Evolutionary conservation across 2,797 vertebrate genomes (phyloP), one percentile per base, ranked within the genome.

Genomic region (Jordanella pulchra): DNA sequence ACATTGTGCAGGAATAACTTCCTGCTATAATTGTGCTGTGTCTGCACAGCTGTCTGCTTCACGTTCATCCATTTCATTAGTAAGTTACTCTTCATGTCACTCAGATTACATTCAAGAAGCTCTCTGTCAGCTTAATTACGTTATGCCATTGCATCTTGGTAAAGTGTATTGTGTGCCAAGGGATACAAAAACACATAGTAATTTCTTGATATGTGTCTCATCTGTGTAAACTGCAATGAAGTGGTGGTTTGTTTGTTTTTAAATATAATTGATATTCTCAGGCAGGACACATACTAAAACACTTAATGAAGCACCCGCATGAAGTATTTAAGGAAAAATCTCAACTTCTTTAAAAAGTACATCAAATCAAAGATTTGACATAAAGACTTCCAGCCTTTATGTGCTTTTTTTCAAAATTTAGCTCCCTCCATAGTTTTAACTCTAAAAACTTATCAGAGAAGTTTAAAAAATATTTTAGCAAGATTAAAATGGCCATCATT

Each of bases 11-110:
- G n/a, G 13, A 63, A 63, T 25, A 42, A 42, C 60, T 42, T 63
- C 60, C 60, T 63, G 60, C 60, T 42, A 35, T 63, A 63, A 63
- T 42, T 42, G 60, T 63, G 60, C 60, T 42, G 60, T 15, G 23
- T 42, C 35, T 42, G 35, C 60, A 63, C 35, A 42, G 32, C 39
- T 61, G 58, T 63, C 60, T 63, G 12, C 60, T 63, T 63, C 60
- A 39, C 60, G 42, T 63, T 63, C 35, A 63, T 63, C 60, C 35
- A 42, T 35, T 63, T 15, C 21, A 35, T 42, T 23, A 63, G 35
- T 42, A 35, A 63, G 35, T 63, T 5, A 63, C 60, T 63, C 60
- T n/a, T 61, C 32, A 39, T 61, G 58, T 61, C 58, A 61, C 12
- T 23, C 23, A 61, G 58, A 61, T 61, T 63, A 42, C 60, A 42